Evolutionary conservation across 1,140 invertebrate species (phyloP), one percentile per base, ranked within the genome.

Genomic region (Brachionus plicatilis): DNA sequence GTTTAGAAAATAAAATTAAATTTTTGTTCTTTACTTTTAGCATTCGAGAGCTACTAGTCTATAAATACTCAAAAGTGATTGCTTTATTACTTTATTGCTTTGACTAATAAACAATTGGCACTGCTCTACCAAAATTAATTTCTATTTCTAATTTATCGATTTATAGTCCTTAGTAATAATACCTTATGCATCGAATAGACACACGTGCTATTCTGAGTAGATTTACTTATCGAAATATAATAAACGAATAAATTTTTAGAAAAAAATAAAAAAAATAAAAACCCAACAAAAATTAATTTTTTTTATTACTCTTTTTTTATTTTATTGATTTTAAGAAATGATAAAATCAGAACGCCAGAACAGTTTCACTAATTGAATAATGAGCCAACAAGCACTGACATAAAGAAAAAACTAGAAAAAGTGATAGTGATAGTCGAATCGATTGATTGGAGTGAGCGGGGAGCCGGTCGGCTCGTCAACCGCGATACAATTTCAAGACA

Each of bases 401-500:
- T 2, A 70, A 37, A 70, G 6, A 70, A 27, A 70, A 70, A 70
- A 17, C 20, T 20, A 56, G n/a, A 14, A 56, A 20, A 1, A 53
- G 12, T 6, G 33, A 5, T 47, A 24, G 72, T 4, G 27, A 76
- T 43, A 75, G 45, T 24, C 20, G 53, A 60, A 27, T 60, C 17
- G 27, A 20, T 27, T 27, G 53, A 56, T 8, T 56, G n/a, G 27
- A 60, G 20, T 60, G 53, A 60, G 17, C 53, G n/a, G 3, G 20
- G 53, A 60, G 53, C 53, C 17, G n/a, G 53, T 9, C 27, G 6
- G 17, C 20, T 60, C 53, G 53, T 60, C 53, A 75, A 75, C 33
- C 72, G 20, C 12, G 47, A 76, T 50, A 76, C 24, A 76, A 76
- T 76, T 76, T 76, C 72, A 76, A 76, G 72, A 76, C 72, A 76